Evolutionary conservation across 2,888 invertebrate genomes (phyloP).

Genomic region (Xestoiulus laeticollis): DNA sequence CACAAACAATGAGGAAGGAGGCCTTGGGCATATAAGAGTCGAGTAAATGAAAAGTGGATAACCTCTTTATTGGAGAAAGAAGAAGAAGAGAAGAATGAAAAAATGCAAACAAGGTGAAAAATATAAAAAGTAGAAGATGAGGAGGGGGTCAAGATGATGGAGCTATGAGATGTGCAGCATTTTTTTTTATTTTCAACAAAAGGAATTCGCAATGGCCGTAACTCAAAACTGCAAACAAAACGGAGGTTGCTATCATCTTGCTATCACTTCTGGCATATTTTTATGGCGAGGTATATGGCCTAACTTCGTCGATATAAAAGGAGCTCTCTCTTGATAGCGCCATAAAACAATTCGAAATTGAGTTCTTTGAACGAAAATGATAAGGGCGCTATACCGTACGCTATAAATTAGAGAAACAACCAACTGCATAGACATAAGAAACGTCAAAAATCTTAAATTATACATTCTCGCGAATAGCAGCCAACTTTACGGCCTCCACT

Average conservation of each 20-base stretch:
- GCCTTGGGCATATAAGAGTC: neutral
- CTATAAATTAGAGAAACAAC: slow-evolving; percentile 9
- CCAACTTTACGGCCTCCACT: neutral
- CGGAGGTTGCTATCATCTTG: slow-evolving; percentile 9
- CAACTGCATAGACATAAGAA: slow-evolving; percentile 9
- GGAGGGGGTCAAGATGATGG: neutral
- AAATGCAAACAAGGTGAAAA: slow-evolving; percentile 9
- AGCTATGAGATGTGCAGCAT: neutral
- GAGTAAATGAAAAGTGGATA: slow-evolving; percentile 9
- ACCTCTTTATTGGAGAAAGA: slow-evolving; percentile 9
- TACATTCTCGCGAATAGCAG: slow-evolving; percentile 9
- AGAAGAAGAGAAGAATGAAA: neutral
- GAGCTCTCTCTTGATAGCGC: neutral
- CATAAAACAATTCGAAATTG: slow-evolving; percentile 9
- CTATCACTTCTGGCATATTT: slow-evolving; percentile 9
- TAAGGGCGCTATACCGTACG: slow-evolving; percentile 9
- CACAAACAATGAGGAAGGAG: slow-evolving; percentile 9
- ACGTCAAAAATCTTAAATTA: slow-evolving; percentile 9
- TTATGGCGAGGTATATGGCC: slow-evolving; percentile 9
- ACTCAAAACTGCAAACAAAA: slow-evolving; percentile 9
- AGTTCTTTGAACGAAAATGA: slow-evolving; percentile 9
- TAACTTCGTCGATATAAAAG: slow-evolving; percentile 1
- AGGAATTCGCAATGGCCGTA: neutral
- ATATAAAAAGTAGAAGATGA: neutral
- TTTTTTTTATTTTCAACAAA: neutral